phyloP scores from a whole-genome alignment of 1,140 invertebrate species.

The Delia radicum region DNA sequence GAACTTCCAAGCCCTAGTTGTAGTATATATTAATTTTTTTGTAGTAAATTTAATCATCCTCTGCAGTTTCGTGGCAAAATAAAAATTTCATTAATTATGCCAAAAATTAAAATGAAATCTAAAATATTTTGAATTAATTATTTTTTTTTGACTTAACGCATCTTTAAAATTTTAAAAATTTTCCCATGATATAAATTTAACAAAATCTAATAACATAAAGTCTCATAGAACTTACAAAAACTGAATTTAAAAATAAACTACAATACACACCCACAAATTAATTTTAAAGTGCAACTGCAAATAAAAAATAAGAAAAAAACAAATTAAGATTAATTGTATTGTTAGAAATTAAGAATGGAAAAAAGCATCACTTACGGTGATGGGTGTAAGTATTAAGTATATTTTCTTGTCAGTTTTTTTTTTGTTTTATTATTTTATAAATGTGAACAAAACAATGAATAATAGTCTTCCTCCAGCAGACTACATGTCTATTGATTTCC shows the following conservation, averaged over 20 bases:
- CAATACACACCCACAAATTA: neutral
- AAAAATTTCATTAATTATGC: too few species aligned
- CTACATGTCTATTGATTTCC: neutral
- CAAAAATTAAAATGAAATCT: too few species aligned
- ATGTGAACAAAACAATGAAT: neutral
- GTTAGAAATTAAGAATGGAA: neutral
- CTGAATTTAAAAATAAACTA: neutral
- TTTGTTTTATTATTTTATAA: too few species aligned
- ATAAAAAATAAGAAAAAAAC: neutral
- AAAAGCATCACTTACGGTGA: neutral
- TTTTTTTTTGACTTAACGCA: too few species aligned
- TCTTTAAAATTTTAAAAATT: neutral
- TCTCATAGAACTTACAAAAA: neutral
- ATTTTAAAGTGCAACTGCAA: neutral
- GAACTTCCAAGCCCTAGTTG: too few species aligned
- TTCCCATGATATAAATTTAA: neutral
- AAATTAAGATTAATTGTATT: neutral
- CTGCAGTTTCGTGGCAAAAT: too few species aligned
- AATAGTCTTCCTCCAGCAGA: neutral
- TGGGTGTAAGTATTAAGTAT: neutral
- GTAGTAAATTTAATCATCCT: too few species aligned
- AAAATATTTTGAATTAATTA: too few species aligned
- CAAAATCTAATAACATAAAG: neutral
- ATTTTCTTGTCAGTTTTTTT: neutral
- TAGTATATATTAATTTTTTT: too few species aligned